phyloP scores from a whole-genome alignment of 2,888 invertebrate species.

The Sicus ferrugineus region DNA sequence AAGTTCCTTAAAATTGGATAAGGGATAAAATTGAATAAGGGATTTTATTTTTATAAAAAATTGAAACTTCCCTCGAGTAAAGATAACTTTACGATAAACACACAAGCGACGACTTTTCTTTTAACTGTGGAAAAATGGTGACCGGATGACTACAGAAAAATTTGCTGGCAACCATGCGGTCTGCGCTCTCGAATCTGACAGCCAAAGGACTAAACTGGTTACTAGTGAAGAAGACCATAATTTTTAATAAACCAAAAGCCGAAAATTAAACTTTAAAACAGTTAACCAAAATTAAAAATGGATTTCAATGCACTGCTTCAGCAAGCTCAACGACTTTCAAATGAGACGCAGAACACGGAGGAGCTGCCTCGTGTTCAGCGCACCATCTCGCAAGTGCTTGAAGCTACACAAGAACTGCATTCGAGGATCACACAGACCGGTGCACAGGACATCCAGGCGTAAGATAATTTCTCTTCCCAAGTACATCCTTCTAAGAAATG shows the following conservation, averaged over 20 bases:
- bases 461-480: constrained; percentile 34
- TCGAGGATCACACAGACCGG: constrained; percentile 85
- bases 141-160: too few relatives aligned
- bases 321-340: constrained; percentile 90
- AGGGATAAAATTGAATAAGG: too few relatives aligned
- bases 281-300: constrained; percentile 54
- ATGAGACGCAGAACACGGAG: constrained; percentile 85
- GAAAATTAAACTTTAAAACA: too few relatives aligned
- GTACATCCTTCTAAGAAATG: not conserved
- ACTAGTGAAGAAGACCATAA: not conserved
- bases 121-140: too few relatives aligned
- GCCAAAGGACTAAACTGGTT: too few relatives aligned
- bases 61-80: too few relatives aligned
- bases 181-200: too few relatives aligned
- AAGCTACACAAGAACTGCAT: constrained; percentile 89
- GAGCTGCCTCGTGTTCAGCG: constrained; percentile 87
- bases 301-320: constrained; percentile 88
- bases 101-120: too few relatives aligned
- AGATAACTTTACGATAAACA: too few relatives aligned
- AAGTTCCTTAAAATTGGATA: too few relatives aligned
- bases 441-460: constrained; percentile 90
- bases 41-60: too few relatives aligned
- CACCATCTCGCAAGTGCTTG: constrained; percentile 88
- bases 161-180: too few relatives aligned
- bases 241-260: not conserved